These are phyloP conservation scores for Scyliorhinus canicula DNA, from an alignment of 2,797 vertebrate genomes.

Conservation along the genomic window DNA sequence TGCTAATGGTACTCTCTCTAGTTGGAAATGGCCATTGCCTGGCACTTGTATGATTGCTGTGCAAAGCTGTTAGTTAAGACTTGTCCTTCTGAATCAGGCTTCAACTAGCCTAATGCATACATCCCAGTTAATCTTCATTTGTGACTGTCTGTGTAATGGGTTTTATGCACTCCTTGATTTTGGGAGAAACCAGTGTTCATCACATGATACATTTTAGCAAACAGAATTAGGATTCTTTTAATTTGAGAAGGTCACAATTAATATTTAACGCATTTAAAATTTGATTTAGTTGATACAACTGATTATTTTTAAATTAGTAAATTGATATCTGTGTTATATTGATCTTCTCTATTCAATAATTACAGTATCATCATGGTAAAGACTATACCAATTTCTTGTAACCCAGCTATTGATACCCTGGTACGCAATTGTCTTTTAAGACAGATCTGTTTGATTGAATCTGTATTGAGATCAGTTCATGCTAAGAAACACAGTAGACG, in stretches of 20 bases:
- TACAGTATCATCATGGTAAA: background rate
- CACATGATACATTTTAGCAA: background rate
- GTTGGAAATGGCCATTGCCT: too few relatives aligned
- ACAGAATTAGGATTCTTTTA: background rate
- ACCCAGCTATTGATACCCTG: background rate
- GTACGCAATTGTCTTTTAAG: background rate
- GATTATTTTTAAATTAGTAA: background rate
- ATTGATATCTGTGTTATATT: background rate
- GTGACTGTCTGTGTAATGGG: background rate
- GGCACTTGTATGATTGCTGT: background rate
- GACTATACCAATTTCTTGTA: background rate
- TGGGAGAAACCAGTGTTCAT: background rate
- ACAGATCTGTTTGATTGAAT: background rate
- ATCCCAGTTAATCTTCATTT: background rate
- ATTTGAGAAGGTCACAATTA: background rate
- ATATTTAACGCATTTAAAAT: background rate
- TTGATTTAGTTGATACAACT: background rate
- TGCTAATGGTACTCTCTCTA: too few relatives aligned
- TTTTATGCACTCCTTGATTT: too few relatives aligned
- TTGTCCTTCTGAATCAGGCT: background rate
- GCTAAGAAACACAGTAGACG: constrained; percentile 39
- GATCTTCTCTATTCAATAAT: background rate
- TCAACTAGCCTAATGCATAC: background rate
- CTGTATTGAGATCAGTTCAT: background rate
- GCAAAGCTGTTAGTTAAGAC: background rate